Conservation (phyloP, 2,797 vertebrate genomes). For the Crocidura indochinensis region DNA sequence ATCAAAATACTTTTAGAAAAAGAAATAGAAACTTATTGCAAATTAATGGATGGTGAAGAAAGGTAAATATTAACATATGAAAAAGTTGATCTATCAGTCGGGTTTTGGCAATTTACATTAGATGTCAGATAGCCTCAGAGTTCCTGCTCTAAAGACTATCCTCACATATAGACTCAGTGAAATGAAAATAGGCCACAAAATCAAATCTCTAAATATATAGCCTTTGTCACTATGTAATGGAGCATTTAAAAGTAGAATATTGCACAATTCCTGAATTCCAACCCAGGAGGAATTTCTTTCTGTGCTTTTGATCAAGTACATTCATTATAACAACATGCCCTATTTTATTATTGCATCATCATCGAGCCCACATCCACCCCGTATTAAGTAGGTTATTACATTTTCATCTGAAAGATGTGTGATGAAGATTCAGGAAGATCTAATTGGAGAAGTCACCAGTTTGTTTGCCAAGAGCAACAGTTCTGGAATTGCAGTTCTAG, state of each 20-base stretch:
- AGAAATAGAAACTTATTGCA: conserved; percentile 85
- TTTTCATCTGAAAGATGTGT: conserved; percentile 46
- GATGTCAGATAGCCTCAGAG: neutral
- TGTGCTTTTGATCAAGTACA: neutral
- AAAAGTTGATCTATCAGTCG: neutral
- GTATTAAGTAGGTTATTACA: neutral
- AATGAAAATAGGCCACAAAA: conserved; percentile 56
- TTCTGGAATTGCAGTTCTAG: neutral
- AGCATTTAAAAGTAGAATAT: neutral
- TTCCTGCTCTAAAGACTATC: neutral
- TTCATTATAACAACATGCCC: neutral
- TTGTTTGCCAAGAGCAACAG: conserved; percentile 28
- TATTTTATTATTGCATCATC: neutral
- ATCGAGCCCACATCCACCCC: neutral
- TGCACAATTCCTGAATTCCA: neutral
- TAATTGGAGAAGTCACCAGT: neutral
- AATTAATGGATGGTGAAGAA: conserved; percentile 79
- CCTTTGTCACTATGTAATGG: neutral
- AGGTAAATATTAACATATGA: conserved; percentile 64
- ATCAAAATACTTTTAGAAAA: conserved; percentile 83
- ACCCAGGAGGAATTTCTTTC: neutral
- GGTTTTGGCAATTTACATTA: neutral
- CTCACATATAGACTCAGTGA: neutral
- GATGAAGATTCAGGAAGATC: neutral
- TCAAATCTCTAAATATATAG: neutral